phyloP scores from a whole-genome alignment of 1,140 invertebrate genomes.

The Lucilia sericata region DNA sequence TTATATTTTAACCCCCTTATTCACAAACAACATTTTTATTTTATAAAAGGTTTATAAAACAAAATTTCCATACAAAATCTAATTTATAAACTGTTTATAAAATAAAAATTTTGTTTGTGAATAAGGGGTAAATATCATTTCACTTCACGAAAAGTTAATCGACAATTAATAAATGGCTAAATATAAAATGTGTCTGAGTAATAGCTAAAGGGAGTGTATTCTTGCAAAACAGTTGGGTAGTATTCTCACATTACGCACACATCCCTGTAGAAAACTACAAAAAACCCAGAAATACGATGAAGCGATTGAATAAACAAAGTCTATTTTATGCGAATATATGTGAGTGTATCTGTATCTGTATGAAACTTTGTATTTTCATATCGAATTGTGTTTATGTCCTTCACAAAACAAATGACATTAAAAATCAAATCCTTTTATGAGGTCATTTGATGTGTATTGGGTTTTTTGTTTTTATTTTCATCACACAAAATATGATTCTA shows the following conservation, averaged over 20 bases:
- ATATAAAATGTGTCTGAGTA: no score
- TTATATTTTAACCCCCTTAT: no score
- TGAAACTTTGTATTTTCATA: background rate
- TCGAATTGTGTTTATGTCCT: background rate
- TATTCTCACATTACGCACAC: background rate
- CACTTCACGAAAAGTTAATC: no score
- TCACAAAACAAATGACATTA: constrained; percentile 6
- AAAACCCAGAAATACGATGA: background rate
- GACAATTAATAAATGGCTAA: no score
- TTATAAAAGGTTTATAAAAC: no score
- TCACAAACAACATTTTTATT: no score
- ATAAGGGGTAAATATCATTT: no score
- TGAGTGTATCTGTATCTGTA: background rate
- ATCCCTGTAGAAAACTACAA: background rate
- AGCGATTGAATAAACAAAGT: background rate
- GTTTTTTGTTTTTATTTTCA: background rate
- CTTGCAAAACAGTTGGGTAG: no score
- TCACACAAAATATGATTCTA: background rate
- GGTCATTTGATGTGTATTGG: background rate
- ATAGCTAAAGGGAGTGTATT: no score
- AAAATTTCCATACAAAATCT: no score
- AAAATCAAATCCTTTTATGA: constrained; percentile 12
- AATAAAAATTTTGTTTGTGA: no score
- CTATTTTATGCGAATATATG: background rate
- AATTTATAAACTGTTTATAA: no score